Evolutionary conservation across 2,888 invertebrate species (phyloP), one percentile per base, ranked within the genome.

Genomic region (Melanotus villosus): DNA sequence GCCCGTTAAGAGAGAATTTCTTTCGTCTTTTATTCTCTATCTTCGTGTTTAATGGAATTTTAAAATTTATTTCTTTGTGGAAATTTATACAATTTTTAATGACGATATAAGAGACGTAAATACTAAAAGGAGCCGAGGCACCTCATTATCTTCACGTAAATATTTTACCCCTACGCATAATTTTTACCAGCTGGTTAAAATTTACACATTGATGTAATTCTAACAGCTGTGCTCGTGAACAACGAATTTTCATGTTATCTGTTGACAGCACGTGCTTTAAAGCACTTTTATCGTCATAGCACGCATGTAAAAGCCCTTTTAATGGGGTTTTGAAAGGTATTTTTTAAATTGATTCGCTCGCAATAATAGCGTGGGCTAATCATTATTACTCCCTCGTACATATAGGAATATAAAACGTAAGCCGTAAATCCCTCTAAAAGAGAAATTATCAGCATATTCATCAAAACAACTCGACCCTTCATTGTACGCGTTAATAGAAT

Each of bases 191-290:
- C 34, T 34, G 34, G n/a, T 1, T 43, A 16, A 3, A 6, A 50
- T 50, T 26, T 50, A 26, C 26, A 26, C 50, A n/a, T 18, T 34
- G 52, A n/a, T 32, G 26, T 18, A 52, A 16, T 7, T 2, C 32
- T n/a, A 52, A 32, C 32, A 52, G 18, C 16, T 52, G 52, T 14
- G 9, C 4, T 34, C 16, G n/a, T n/a, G 32, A 1, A 47, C 45
- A 52, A 9, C 52, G 12, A 34, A 52, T 52, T 52, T 14, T 18
- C 32, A 32, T 52, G 52, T 52, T 52, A 52, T 52, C 6, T 52
- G 52, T 32, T 52, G 52, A 52, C 52, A 52, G 52, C 32, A 34
- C 52, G 32, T 52, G 52, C 32, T 52, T 52, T 52, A 32, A 6
- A 32, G 32, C 18, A 5, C 32, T 52, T 52, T 52, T 32, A 52